Percentiles rank a stretch among this genome's conserved stretches.
phyloP scores from a whole-genome alignment of 2,797 vertebrate genomes.

The Spizella passerina region DNA sequence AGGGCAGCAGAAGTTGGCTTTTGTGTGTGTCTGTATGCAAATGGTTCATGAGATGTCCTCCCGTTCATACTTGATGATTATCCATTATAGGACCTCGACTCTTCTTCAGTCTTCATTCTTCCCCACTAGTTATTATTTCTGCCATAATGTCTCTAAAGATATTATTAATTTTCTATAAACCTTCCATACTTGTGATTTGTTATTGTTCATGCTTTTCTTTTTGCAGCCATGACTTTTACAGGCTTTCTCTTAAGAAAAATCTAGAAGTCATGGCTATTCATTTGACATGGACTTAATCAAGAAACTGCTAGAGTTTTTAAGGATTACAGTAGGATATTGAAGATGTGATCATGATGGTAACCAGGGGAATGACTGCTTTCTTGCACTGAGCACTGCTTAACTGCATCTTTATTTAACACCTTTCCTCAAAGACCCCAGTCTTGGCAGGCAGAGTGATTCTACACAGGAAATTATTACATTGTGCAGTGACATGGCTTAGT shows the following conservation, averaged over 20 bases:
- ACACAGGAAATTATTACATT: not conserved
- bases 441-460: not conserved
- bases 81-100: not conserved
- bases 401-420: not conserved
- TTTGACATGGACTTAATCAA: not conserved
- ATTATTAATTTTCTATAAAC: not conserved
- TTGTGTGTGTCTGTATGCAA: not conserved
- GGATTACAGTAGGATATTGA: not conserved
- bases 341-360: not conserved
- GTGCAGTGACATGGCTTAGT: not conserved
- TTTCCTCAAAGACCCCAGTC: not conserved
- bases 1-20: not conserved
- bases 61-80: not conserved
- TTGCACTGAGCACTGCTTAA: not conserved
- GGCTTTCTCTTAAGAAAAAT: not conserved
- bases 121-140: not conserved
- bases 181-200: not conserved
- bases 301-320: not conserved
- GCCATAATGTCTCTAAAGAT: not conserved
- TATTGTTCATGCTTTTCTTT: not conserved
- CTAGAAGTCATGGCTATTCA: not conserved
- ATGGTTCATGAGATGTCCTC: not conserved
- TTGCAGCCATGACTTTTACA: not conserved
- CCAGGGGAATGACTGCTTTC: not conserved
- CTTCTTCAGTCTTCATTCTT: not conserved